Base-by-base conservation (phyloP, 2,113 vertebrate genomes). In the Channa maculata region DNA sequence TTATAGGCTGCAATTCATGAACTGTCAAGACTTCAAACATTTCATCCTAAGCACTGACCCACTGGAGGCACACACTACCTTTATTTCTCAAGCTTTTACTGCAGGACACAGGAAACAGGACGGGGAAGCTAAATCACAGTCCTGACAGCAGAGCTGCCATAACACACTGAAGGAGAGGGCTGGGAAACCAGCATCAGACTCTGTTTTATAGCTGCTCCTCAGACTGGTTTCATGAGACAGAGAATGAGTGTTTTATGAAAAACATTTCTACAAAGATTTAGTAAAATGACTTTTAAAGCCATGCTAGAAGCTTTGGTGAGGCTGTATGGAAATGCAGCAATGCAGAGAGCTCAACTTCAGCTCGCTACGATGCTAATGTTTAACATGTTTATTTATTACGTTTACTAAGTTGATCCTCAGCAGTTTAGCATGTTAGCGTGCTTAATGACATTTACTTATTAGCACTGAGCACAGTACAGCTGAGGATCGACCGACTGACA, bases 1-100 rank as follows among this genome's bases (percentile, higher is more conserved):
- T 53, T 71, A 46, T 38, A 45, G 46, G 77, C 75, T 71, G 69
- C 48, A 71, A 77, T 79, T 88, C 60, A 83, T 67, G 37, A 80
- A 49, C 88, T 77, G 69, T 85, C 79, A 77, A 61, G 77, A 83
- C 79, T 76, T 89, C 73, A 84, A 84, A 84, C 60, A 54, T 45
- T 64, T 54, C 53, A 51, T 63, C 55, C 43, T 14, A 52, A 59
- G 60, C 34, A 43, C 39, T 45, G 50, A 65, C 67, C 61, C 38
- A 63, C 51, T 37, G 3, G 57, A 71, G 43, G 8, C 37, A 60
- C 67, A 49, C 41, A 34, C 60, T 36, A 51, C 39, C 38, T 50
- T 52, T 53, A 48, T 61, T 63, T 11, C 75, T 14, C 7, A 2
- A 46, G 38, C 11, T 61, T 75, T 74, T 76, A 65, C 46, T 70